Conservation (phyloP, 1,140 invertebrate species). For the Leguminivora glycinivorella region DNA sequence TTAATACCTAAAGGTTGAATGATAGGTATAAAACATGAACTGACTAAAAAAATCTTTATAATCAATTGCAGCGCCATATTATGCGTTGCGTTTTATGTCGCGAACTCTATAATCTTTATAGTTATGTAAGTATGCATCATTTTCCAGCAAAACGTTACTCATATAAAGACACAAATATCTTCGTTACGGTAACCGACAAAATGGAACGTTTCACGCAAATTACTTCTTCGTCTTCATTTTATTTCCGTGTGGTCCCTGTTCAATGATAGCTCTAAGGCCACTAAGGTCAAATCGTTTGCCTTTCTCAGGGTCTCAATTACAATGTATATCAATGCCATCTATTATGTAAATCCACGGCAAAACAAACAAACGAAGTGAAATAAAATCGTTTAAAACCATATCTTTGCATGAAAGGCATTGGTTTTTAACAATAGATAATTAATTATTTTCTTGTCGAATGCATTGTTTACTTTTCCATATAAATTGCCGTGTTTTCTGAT, state of each 20-base stretch:
- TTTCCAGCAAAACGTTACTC: too few species aligned
- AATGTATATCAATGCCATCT: slow-evolving; percentile 9
- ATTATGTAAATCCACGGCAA: not conserved
- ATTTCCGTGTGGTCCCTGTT: not conserved
- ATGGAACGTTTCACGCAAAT: too few species aligned
- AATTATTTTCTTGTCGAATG: slow-evolving; percentile 4
- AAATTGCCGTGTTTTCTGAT: not conserved
- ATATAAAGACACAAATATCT: too few species aligned
- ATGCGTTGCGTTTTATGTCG: too few species aligned
- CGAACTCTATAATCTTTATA: too few species aligned
- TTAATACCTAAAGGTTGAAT: too few species aligned
- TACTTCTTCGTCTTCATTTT: not conserved
- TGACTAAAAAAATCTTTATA: too few species aligned
- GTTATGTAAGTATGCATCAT: too few species aligned
- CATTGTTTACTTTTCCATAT: not conserved
- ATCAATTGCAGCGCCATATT: too few species aligned
- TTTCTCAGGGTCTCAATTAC: not conserved
- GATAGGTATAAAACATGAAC: too few species aligned
- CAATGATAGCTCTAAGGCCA: not conserved
- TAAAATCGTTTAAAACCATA: slow-evolving; percentile 19
- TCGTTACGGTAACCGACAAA: too few species aligned
- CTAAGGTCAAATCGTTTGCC: not conserved
- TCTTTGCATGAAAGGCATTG: slow-evolving; percentile 14
- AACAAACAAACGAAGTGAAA: slow-evolving; percentile 10
- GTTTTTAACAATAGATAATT: slow-evolving; percentile 11